These are phyloP conservation scores for Otocyon megalotis DNA, from an alignment of 2,113 vertebrate species.

Conservation along the genomic window DNA sequence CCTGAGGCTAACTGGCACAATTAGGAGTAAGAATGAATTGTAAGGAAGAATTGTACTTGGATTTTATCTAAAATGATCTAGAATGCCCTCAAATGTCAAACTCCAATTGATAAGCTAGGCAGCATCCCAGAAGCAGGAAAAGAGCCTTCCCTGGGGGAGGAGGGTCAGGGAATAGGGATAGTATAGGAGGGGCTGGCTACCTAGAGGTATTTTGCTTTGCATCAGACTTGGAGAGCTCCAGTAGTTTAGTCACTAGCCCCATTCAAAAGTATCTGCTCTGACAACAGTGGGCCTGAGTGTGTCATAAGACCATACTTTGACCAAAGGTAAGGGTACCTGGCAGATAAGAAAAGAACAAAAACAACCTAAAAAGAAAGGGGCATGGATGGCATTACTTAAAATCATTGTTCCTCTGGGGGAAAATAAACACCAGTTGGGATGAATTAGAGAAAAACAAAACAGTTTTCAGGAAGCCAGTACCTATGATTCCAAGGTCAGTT, in stretches of 20 bases:
- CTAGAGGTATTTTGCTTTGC: neutral
- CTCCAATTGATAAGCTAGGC: neutral
- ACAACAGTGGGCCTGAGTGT: neutral
- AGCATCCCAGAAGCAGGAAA: neutral
- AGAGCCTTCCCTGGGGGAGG: neutral
- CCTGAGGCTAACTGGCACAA: neutral
- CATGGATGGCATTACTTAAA: neutral
- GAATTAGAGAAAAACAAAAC: conserved; percentile 45
- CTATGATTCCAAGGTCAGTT: neutral
- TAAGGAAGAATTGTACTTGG: neutral
- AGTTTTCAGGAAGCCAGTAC: conserved; percentile 7
- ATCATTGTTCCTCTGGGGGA: neutral
- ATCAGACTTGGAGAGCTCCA: neutral
- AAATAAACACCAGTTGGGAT: neutral
- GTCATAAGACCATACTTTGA: neutral
- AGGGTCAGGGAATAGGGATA: neutral
- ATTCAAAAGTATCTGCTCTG: neutral
- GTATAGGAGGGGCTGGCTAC: neutral
- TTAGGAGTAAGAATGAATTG: neutral
- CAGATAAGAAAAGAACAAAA: neutral
- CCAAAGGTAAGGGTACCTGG: neutral
- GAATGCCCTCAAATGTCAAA: neutral
- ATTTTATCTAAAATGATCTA: conserved; percentile 28
- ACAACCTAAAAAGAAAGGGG: neutral
- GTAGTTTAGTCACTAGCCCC: neutral